phyloP scores from a whole-genome alignment of 2,888 invertebrate species.

The Drepana falcataria region DNA sequence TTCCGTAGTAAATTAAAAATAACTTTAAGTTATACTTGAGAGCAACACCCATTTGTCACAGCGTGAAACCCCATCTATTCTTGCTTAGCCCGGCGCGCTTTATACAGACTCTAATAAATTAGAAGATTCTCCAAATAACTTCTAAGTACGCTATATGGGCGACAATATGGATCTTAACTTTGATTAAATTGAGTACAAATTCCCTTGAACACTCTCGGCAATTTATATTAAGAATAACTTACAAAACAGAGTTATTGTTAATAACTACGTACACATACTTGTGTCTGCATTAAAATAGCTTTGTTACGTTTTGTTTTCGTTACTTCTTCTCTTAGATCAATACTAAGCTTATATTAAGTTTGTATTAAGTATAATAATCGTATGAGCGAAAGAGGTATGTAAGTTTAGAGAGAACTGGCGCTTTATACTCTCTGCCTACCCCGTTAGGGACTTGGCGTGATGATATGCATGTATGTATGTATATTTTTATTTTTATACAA shows the following conservation, averaged over 20 bases:
- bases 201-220: slow-evolving; percentile 14
- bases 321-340: neutral
- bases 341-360: no score
- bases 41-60: slow-evolving; percentile 63
- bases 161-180: slow-evolving; percentile 20
- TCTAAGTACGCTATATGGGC: slow-evolving; percentile 34
- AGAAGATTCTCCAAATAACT: slow-evolving; percentile 56
- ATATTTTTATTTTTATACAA: no score
- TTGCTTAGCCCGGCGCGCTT: slow-evolving; percentile 49
- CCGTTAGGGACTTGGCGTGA: no score
- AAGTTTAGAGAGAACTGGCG: no score
- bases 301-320: neutral
- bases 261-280: slow-evolving; percentile 29
- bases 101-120: slow-evolving; percentile 48
- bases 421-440: no score
- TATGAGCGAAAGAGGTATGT: no score
- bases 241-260: slow-evolving; percentile 44
- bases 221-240: slow-evolving; percentile 29
- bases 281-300: slow-evolving; percentile 17
- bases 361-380: no score
- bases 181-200: slow-evolving; percentile 20
- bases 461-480: no score
- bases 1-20: slow-evolving; percentile 63
- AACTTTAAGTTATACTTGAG: slow-evolving; percentile 58
- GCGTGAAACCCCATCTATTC: slow-evolving; percentile 60